Percentiles rank a stretch among this genome's conserved stretches.
Evolutionary conservation across 2,797 vertebrate genomes (phyloP).

Genomic region (Gallinago stenura): DNA sequence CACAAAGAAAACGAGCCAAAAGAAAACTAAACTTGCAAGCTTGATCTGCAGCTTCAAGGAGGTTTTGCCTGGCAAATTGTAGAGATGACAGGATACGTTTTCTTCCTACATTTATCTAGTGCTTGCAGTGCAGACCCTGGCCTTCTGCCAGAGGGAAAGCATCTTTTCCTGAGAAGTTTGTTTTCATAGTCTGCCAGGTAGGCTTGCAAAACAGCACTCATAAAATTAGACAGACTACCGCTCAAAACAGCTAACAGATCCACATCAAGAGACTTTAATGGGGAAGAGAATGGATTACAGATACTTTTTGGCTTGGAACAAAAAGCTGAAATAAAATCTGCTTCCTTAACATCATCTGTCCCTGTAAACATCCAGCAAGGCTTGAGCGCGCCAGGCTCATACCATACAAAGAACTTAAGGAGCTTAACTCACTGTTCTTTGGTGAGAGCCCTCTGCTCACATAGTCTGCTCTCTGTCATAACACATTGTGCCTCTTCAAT

Average conservation of each 20-base stretch:
- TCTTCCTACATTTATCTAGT: neutral
- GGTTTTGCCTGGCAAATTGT: neutral
- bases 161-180: neutral
- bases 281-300: neutral
- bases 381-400: neutral
- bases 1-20: neutral
- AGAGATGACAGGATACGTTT: neutral
- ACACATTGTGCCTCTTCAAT: neutral
- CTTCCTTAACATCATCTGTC: neutral
- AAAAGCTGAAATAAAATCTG: neutral
- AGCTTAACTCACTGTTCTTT: neutral
- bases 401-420: neutral
- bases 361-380: neutral
- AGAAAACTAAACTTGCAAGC: neutral
- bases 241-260: neutral
- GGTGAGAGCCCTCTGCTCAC: neutral
- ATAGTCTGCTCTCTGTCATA: neutral
- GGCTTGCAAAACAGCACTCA: neutral
- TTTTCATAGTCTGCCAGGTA: constrained; percentile 20
- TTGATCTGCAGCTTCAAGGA: neutral
- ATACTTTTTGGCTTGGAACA: neutral
- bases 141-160: neutral
- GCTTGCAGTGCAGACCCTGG: neutral
- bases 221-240: neutral
- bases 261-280: neutral